Evolutionary conservation across 1,140 invertebrate genomes (phyloP).

Genomic region (Ceratoteleas bidentatus): DNA sequence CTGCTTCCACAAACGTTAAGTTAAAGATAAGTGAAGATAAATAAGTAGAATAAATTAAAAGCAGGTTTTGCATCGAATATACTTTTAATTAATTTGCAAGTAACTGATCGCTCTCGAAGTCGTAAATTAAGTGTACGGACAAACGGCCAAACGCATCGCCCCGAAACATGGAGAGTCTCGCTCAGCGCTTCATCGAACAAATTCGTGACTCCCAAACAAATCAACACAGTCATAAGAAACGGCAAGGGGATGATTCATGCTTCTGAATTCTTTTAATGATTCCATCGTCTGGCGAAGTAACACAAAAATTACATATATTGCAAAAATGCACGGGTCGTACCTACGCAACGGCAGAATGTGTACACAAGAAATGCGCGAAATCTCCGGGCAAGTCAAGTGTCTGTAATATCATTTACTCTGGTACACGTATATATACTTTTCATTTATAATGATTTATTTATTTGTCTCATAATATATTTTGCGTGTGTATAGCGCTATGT

Average conservation of each 20-base stretch:
- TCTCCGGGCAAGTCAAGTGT: no score
- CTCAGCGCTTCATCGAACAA: conserved; percentile 8
- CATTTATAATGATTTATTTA: conserved; percentile 45
- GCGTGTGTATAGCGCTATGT: conserved; percentile 73
- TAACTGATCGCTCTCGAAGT: no score
- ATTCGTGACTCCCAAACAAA: conserved; percentile 18
- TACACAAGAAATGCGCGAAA: not conserved
- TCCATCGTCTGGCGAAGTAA: conserved; percentile 43
- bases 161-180: no score
- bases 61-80: no score
- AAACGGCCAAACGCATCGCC: no score
- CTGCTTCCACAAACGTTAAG: no score
- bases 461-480: conserved; percentile 47
- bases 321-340: conserved; percentile 56
- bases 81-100: no score
- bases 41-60: no score
- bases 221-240: conserved; percentile 26
- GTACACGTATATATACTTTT: conserved; percentile 48
- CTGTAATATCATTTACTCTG: conserved; percentile 62
- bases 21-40: no score
- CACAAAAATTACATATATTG: conserved; percentile 61
- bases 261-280: conserved; percentile 52
- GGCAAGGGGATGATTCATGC: conserved; percentile 35
- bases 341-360: conserved; percentile 27
- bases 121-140: no score